Evolutionary conservation across 1,140 invertebrate genomes (phyloP).

Genomic region (honey bee (Apis mellifera)): DNA sequence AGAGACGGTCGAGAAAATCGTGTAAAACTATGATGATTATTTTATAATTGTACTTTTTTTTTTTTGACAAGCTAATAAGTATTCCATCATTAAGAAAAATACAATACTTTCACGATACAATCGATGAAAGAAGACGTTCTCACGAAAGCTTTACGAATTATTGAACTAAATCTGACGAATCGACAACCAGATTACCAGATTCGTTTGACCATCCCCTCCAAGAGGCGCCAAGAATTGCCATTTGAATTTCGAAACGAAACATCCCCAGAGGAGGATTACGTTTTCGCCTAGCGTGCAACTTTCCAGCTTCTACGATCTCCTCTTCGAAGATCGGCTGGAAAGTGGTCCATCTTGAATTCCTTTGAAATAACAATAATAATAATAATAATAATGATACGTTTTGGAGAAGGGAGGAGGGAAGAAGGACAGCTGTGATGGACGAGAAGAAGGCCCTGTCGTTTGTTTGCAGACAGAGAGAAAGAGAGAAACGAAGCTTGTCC

Average conservation of each 20-base stretch:
- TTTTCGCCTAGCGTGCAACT: constrained; percentile 43
- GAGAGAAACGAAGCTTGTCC: constrained; percentile 1
- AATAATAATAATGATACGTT: neutral
- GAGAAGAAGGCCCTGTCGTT: constrained; percentile 15
- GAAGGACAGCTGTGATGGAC: neutral
- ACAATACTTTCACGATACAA: no score
- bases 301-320: constrained; percentile 15
- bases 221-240: neutral
- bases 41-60: no score
- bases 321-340: constrained; percentile 47
- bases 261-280: constrained; percentile 41
- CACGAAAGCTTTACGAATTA: neutral
- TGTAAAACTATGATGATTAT: no score
- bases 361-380: constrained; percentile 21
- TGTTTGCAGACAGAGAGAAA: neutral
- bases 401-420: neutral
- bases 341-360: constrained; percentile 24
- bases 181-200: no score
- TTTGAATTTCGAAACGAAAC: constrained; percentile 40
- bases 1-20: no score
- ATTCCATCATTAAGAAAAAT: no score
- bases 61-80: no score
- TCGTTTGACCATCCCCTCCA: neutral
- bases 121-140: no score
- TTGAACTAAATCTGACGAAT: neutral